Evolutionary conservation across 2,888 invertebrate genomes (phyloP).

Genomic region (Leptopilina drosophilae): DNA sequence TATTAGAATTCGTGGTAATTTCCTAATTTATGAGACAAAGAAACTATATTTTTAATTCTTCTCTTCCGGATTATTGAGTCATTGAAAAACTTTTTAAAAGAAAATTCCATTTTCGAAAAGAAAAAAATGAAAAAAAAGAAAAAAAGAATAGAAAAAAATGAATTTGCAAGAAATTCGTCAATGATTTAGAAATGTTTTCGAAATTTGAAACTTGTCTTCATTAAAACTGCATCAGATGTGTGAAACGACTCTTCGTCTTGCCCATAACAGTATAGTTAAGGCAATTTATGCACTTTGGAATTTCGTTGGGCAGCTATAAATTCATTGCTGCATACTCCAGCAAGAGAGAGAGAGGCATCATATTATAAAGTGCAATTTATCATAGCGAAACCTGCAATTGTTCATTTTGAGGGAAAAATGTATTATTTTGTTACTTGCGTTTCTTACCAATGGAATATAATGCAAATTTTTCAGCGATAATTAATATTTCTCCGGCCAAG

Average conservation of each 20-base stretch:
- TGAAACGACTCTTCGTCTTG: not conserved
- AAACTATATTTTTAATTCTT: no score
- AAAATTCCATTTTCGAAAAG: no score
- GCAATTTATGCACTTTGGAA: slow-evolving; percentile 21
- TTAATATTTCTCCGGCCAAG: no score
- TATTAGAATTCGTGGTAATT: no score
- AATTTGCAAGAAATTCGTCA: not conserved
- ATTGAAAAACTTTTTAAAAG: no score
- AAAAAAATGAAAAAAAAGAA: no score
- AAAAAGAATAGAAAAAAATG: not conserved
- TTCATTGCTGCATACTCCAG: slow-evolving; percentile 8
- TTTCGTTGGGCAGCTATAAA: slow-evolving; percentile 33
- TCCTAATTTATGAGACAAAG: no score
- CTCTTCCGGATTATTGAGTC: no score
- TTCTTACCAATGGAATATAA: no score
- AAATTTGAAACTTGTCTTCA: slow-evolving; percentile 6
- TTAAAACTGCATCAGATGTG: slow-evolving; percentile 2
- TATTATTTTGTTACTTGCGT: not conserved
- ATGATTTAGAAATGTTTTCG: not conserved
- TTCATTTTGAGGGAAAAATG: not conserved
- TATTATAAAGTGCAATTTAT: slow-evolving; percentile 16
- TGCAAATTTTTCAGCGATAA: no score
- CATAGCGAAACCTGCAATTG: slow-evolving; percentile 6
- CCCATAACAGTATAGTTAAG: slow-evolving; percentile 11
- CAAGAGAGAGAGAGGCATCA: not conserved